Conservation (phyloP, 2,113 vertebrate species). For the Muntiacus muntjak region DNA sequence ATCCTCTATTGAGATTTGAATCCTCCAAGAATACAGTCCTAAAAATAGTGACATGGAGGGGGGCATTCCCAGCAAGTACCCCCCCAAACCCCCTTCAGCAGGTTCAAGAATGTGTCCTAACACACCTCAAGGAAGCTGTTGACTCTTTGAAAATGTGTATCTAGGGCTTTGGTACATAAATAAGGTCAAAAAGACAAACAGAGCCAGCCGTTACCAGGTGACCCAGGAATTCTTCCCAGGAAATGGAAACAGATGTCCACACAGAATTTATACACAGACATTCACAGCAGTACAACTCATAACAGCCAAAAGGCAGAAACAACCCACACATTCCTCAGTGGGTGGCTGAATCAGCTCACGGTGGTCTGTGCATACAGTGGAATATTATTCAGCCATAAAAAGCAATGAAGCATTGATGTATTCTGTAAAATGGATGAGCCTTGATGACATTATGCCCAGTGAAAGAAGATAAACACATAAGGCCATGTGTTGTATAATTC, state of each 20-base stretch:
- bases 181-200: not conserved
- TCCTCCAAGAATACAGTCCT: not conserved
- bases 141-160: not conserved
- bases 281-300: not conserved
- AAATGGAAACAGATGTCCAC: not conserved
- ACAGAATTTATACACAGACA: not conserved
- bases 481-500: no score
- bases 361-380: fast-evolving
- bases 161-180: not conserved
- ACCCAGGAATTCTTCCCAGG: not conserved
- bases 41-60: not conserved
- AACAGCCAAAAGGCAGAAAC: not conserved
- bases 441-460: not conserved
- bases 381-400: not conserved
- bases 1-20: not conserved
- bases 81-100: not conserved
- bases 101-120: not conserved
- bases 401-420: not conserved
- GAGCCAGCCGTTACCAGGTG: not conserved
- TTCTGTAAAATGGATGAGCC: fast-evolving
- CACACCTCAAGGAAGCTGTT: not conserved
- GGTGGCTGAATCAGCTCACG: fast-evolving
- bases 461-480: not conserved
- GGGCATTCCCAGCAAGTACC: not conserved
- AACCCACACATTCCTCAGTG: no score